A percentile compares a stretch with the other conserved stretches of the same genome.
phyloP scores from a whole-genome alignment of 2,797 vertebrate species.

The Rallus crepitans region DNA sequence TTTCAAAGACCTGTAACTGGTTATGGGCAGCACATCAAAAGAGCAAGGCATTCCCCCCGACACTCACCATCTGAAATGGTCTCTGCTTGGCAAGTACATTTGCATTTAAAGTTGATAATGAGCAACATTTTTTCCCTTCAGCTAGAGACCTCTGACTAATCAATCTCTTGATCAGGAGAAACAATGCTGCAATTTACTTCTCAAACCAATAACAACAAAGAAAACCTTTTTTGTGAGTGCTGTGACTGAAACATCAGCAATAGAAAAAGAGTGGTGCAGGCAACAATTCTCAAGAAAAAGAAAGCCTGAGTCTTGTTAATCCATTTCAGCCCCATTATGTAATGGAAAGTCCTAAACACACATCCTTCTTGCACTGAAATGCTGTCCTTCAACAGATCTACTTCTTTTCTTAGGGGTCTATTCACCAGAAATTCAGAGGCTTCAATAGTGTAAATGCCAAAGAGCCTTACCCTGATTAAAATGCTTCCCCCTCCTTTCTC shows the following conservation, averaged over 20 bases:
- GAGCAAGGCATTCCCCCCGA: background rate
- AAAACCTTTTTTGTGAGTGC: constrained; percentile 68
- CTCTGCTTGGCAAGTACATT: constrained; percentile 44
- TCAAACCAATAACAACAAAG: constrained; percentile 66
- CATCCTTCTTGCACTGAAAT: constrained; percentile 61
- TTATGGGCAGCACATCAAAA: constrained; percentile 45
- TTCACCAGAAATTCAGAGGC: constrained; percentile 65
- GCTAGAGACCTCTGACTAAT: constrained; percentile 67
- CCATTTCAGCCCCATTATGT: constrained; percentile 71
- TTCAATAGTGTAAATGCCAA: constrained; percentile 50
- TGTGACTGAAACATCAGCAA: constrained; percentile 76
- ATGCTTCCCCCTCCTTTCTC: background rate
- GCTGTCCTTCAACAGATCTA: constrained; percentile 49
- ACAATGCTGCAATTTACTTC: constrained; percentile 71
- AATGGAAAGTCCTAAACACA: constrained; percentile 73
- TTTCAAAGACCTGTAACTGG: constrained; percentile 17
- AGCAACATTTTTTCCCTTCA: constrained; percentile 61
- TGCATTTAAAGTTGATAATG: constrained; percentile 73
- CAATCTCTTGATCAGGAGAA: constrained; percentile 66
- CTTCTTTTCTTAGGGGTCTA: constrained; percentile 70
- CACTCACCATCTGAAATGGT: constrained; percentile 34
- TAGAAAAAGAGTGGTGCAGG: constrained; percentile 61
- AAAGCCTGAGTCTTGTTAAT: constrained; percentile 74
- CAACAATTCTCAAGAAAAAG: constrained; percentile 75
- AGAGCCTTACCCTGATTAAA: constrained; percentile 62